Percentiles rank a stretch among this genome's conserved stretches.
Conservation (phyloP, 2,797 vertebrate genomes). For the Orientallactaga sibirica region DNA sequence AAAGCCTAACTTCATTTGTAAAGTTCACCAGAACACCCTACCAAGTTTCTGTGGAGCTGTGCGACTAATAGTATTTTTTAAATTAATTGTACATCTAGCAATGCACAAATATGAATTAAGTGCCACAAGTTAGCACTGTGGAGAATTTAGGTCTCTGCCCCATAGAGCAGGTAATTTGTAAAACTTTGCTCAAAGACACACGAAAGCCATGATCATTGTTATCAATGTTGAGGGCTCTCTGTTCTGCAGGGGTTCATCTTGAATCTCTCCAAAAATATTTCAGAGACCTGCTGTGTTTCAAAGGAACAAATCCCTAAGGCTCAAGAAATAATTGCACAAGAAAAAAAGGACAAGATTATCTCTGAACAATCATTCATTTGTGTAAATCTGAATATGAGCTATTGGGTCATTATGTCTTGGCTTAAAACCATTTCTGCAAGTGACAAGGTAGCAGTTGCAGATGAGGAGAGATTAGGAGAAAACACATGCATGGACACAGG, state of each 20-base stretch:
- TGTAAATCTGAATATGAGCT: slow-evolving; percentile 45
- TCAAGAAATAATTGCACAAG: slow-evolving; percentile 51
- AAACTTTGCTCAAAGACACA: slow-evolving; percentile 61
- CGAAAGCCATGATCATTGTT: not conserved
- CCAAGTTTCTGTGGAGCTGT: slow-evolving; percentile 57
- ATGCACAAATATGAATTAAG: slow-evolving; percentile 68
- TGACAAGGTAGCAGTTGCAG: not conserved
- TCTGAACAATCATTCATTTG: slow-evolving; percentile 64
- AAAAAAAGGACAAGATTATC: slow-evolving; percentile 48
- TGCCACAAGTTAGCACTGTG: not conserved
- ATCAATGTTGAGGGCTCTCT: not conserved
- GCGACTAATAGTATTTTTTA: slow-evolving; percentile 58
- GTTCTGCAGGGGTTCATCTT: slow-evolving; percentile 29
- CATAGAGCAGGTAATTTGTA: slow-evolving; percentile 48
- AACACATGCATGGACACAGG: not conserved
- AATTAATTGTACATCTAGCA: slow-evolving; percentile 66
- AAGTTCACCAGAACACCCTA: slow-evolving; percentile 62
- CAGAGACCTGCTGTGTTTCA: slow-evolving; percentile 50
- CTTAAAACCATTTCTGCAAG: slow-evolving; percentile 21
- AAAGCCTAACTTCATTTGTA: slow-evolving; percentile 66
- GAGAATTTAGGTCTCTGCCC: slow-evolving; percentile 58
- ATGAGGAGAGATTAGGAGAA: not conserved
- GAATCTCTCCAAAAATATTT: slow-evolving; percentile 44
- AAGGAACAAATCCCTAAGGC: not conserved
- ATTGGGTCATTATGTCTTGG: slow-evolving; percentile 40